phyloP scores from a whole-genome alignment of 2,888 invertebrate genomes.

The Suillia variegata region DNA sequence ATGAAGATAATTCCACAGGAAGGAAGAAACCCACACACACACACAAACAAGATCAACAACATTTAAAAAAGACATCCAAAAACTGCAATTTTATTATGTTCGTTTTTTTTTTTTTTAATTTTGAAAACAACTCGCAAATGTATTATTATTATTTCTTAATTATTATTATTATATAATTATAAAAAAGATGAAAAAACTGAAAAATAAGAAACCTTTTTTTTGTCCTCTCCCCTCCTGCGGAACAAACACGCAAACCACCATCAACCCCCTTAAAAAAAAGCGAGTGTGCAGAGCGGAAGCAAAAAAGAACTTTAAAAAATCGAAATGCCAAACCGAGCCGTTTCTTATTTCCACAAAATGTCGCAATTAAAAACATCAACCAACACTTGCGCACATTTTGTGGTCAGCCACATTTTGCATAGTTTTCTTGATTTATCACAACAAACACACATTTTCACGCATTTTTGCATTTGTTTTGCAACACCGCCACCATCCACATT shows the following conservation, averaged over 20 bases:
- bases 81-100: conserved; percentile 51
- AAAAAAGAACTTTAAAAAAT: conserved; percentile 4
- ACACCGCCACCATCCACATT: not conserved
- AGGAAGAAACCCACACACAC: conserved; percentile 26
- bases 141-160: conserved; percentile 56
- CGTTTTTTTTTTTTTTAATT: conserved; percentile 29
- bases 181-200: conserved; percentile 52
- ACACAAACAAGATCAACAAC: conserved; percentile 35
- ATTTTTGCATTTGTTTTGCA: not conserved
- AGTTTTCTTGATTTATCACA: no score
- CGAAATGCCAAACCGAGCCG: not conserved
- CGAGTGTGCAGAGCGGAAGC: conserved; percentile 27
- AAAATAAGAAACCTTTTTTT: conserved; percentile 40
- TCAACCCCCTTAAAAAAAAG: no score
- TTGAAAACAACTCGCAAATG: conserved; percentile 40
- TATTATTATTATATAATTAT: conserved; percentile 59
- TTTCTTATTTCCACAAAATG: conserved; percentile 12
- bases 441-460: not conserved
- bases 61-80: conserved; percentile 32
- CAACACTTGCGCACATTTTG: no score
- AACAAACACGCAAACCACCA: no score
- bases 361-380: not conserved
- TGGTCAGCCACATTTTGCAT: no score
- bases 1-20: conserved; percentile 10
- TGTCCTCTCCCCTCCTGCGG: conserved; percentile 18